Conservation (phyloP, 2,797 vertebrate species). For the Prionace glauca region DNA sequence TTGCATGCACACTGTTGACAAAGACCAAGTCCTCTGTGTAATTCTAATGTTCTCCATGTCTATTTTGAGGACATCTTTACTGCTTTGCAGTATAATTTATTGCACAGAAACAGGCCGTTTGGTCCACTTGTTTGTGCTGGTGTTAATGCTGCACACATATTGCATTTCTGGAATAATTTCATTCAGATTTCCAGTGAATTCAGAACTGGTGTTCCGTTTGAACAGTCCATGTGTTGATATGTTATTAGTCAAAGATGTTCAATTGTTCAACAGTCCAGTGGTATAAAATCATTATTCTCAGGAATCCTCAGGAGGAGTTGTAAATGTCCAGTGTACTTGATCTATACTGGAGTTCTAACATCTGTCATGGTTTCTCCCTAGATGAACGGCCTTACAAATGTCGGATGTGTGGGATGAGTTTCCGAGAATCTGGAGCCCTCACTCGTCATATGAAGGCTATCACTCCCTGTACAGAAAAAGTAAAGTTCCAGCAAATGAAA, state of each 20-base stretch:
- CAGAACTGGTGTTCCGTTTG: not conserved
- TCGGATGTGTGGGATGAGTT: conserved; percentile 86
- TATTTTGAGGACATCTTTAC: not conserved
- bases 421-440: conserved; percentile 91
- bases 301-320: no score
- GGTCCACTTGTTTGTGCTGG: not conserved
- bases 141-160: not conserved
- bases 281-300: not conserved
- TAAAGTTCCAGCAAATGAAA: conserved; percentile 45
- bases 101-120: not conserved
- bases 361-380: conserved; percentile 45
- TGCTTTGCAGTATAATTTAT: not conserved
- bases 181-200: not conserved
- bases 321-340: not conserved
- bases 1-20: not conserved
- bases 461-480: conserved; percentile 93
- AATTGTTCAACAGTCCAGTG: not conserved
- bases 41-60: not conserved
- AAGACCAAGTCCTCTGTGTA: not conserved
- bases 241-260: not conserved
- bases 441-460: conserved; percentile 90
- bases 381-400: conserved; percentile 94
- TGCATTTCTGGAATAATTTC: not conserved
- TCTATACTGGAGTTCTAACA: not conserved
- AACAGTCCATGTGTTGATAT: not conserved